Evolutionary conservation across 1,140 invertebrate genomes (phyloP).

Genomic region (roundworm (Caenorhabditis elegans)): DNA sequence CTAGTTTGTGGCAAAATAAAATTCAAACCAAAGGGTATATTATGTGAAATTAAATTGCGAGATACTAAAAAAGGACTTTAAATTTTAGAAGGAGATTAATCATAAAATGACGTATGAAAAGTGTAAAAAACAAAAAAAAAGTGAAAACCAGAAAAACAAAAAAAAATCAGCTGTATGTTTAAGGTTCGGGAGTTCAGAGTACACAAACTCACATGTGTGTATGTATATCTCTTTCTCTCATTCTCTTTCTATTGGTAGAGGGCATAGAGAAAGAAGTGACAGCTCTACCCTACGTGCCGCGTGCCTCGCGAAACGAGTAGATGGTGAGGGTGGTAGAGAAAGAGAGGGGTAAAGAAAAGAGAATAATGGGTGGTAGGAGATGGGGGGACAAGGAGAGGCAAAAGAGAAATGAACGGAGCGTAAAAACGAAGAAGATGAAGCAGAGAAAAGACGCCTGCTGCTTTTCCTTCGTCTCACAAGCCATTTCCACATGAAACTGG

Average conservation of each 20-base stretch:
- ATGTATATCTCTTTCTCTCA: not conserved
- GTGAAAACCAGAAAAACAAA: not conserved
- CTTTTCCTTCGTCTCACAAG: not conserved
- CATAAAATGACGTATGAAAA: too few relatives aligned
- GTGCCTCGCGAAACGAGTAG: not conserved
- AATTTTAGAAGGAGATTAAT: too few relatives aligned
- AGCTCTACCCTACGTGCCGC: not conserved
- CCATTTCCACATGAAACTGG: too few relatives aligned
- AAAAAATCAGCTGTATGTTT: not conserved
- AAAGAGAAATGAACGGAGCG: not conserved
- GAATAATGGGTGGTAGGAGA: not conserved
- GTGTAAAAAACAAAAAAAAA: too few relatives aligned
- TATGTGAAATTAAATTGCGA: too few relatives aligned
- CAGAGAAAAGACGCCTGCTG: not conserved
- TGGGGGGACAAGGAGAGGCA: not conserved
- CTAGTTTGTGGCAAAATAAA: too few relatives aligned
- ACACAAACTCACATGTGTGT: conserved; percentile 8
- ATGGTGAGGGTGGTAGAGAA: not conserved
- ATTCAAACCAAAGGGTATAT: too few relatives aligned
- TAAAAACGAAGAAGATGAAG: not conserved
- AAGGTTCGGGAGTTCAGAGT: not conserved
- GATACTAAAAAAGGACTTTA: too few relatives aligned
- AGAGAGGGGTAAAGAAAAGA: not conserved
- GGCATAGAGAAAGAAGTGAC: not conserved
- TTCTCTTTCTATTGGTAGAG: not conserved